Evolutionary conservation across 2,888 invertebrate genomes (phyloP).

Genomic region (Ectemnius lituratus): DNA sequence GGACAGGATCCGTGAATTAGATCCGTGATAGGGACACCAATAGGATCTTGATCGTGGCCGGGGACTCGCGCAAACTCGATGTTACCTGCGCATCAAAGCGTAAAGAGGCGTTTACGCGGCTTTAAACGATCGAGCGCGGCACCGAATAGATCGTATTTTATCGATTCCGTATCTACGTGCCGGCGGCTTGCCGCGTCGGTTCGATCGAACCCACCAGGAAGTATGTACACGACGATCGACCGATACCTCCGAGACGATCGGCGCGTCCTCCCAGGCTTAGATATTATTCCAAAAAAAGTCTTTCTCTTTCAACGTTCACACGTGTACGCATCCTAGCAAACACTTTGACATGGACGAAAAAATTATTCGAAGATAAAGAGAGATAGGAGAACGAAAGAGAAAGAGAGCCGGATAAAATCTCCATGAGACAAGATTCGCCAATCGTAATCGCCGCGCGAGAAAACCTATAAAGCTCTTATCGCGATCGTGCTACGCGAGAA

Average conservation of each 20-base stretch:
- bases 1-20: slow-evolving; percentile 10
- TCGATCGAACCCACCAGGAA: neutral
- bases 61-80: neutral
- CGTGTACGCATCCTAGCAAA: neutral
- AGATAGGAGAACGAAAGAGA: neutral
- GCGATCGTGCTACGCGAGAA: slow-evolving; percentile 10
- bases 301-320: neutral
- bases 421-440: slow-evolving; percentile 16
- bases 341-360: neutral
- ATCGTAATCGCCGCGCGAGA: slow-evolving; percentile 13
- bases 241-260: neutral
- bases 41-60: slow-evolving; percentile 11
- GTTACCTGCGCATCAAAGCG: slow-evolving; percentile 11
- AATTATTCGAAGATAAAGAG: neutral
- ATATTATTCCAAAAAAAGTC: neutral
- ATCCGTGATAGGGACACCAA: slow-evolving; percentile 14
- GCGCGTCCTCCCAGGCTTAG: neutral
- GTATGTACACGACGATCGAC: neutral
- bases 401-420: slow-evolving; percentile 10
- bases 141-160: slow-evolving; percentile 6
- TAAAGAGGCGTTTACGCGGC: slow-evolving; percentile 11
- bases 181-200: neutral
- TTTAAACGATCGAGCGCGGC: slow-evolving; percentile 7
- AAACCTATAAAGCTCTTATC: slow-evolving; percentile 14
- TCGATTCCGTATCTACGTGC: neutral